These are phyloP conservation scores for Clarias macrocephalus DNA, from an alignment of 2,113 vertebrate genomes.

Conservation along the genomic window DNA sequence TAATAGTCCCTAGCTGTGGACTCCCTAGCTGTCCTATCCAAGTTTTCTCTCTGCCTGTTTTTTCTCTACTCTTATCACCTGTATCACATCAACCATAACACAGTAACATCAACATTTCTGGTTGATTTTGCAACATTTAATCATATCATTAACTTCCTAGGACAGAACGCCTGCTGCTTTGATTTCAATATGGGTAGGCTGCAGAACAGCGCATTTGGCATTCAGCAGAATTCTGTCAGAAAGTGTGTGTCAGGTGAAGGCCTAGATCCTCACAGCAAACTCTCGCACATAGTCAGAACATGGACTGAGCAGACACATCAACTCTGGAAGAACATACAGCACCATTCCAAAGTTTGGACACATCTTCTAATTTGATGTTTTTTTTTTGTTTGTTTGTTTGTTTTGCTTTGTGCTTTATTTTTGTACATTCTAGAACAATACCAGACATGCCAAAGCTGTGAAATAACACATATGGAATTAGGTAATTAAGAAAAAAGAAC, in stretches of 20 bases:
- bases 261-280: background rate
- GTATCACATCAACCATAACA: background rate
- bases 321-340: constrained; percentile 4
- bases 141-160: constrained; percentile 63
- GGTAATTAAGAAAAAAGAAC: too few relatives aligned
- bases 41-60: background rate
- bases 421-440: too few relatives aligned
- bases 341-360: too few relatives aligned
- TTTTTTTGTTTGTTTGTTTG: too few relatives aligned
- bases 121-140: constrained; percentile 67
- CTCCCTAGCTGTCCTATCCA: background rate
- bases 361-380: too few relatives aligned
- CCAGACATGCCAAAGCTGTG: too few relatives aligned
- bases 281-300: background rate
- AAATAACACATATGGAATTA: too few relatives aligned
- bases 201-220: constrained; percentile 25
- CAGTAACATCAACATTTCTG: background rate
- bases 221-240: background rate
- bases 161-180: constrained; percentile 51
- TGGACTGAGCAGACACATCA: background rate
- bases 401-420: too few relatives aligned
- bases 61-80: background rate
- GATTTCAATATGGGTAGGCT: constrained; percentile 48
- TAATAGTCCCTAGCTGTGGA: background rate
- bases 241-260: constrained; percentile 4